Conservation (phyloP, 1,140 invertebrate species). For the Heliconius nattereri region DNA sequence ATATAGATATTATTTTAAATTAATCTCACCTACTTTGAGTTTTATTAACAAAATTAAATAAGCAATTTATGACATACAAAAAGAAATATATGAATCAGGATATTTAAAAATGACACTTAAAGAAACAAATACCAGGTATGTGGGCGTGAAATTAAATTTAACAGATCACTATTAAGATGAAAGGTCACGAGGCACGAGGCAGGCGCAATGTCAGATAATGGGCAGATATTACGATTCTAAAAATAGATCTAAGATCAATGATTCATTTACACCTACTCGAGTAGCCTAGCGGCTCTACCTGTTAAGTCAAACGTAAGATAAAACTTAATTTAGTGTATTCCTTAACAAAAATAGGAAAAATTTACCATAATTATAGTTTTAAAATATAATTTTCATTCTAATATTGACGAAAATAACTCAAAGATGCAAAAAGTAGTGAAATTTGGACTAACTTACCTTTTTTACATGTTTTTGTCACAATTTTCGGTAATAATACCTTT, state of each 20-base stretch:
- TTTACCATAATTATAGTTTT: background rate
- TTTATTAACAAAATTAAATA: no score
- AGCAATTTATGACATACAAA: no score
- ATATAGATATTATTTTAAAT: no score
- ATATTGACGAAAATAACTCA: background rate
- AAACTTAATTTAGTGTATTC: slow-evolving; percentile 4
- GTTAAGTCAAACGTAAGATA: background rate
- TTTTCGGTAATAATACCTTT: slow-evolving; percentile 34
- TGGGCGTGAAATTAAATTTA: slow-evolving; percentile 37
- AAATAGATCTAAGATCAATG: slow-evolving; percentile 49
- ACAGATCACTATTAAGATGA: slow-evolving; percentile 50
- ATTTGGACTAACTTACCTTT: slow-evolving; percentile 34
- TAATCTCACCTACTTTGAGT: no score
- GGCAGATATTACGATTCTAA: slow-evolving; percentile 49
- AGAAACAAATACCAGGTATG: background rate
- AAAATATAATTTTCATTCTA: background rate
- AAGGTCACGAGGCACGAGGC: slow-evolving; percentile 59
- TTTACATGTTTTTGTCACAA: slow-evolving; percentile 54
- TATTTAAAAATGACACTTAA: background rate
- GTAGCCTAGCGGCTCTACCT: background rate
- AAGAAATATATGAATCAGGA: no score
- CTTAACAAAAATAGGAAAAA: background rate
- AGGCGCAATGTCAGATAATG: slow-evolving; percentile 54
- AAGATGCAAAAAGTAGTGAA: background rate
- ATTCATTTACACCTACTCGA: background rate